Evolutionary conservation across 2,888 invertebrate species (phyloP).

Genomic region (Harmothoe impar): DNA sequence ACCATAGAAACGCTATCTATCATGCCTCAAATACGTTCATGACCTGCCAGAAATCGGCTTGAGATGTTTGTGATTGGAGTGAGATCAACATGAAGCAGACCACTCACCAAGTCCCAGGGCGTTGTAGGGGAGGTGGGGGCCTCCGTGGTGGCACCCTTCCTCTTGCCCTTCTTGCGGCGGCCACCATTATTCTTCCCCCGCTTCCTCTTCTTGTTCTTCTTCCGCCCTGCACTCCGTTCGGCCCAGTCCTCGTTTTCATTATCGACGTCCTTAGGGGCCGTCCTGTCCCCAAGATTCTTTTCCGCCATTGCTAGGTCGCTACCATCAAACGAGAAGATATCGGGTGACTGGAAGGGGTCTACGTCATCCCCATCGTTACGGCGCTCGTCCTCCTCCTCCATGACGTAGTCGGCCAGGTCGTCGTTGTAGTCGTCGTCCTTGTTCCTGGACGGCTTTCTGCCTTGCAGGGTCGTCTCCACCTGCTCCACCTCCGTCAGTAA

Average conservation of each 20-base stretch:
- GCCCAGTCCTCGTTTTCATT: constrained; percentile 35
- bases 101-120: constrained; percentile 11
- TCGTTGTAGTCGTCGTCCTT: constrained; percentile 62
- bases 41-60: too few relatives aligned
- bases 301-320: neutral
- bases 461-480: constrained; percentile 24
- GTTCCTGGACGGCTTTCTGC: constrained; percentile 16
- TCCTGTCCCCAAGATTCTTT: neutral
- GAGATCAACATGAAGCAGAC: too few relatives aligned
- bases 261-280: neutral
- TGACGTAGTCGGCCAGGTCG: constrained; percentile 66
- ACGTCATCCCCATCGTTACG: constrained; percentile 66
- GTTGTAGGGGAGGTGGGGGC: constrained; percentile 5
- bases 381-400: constrained; percentile 69
- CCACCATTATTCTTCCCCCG: constrained; percentile 67
- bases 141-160: neutral
- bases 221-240: constrained; percentile 1
- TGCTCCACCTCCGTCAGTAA: constrained; percentile 30
- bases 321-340: constrained; percentile 34
- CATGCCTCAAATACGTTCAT: too few relatives aligned
- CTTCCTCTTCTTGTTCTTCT: constrained; percentile 65
- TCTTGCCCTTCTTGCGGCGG: neutral
- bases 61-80: too few relatives aligned
- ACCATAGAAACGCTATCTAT: too few relatives aligned
- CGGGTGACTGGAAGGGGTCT: neutral